Base-by-base conservation (phyloP, 2,888 invertebrate genomes). In the Parochlus steinenii region DNA sequence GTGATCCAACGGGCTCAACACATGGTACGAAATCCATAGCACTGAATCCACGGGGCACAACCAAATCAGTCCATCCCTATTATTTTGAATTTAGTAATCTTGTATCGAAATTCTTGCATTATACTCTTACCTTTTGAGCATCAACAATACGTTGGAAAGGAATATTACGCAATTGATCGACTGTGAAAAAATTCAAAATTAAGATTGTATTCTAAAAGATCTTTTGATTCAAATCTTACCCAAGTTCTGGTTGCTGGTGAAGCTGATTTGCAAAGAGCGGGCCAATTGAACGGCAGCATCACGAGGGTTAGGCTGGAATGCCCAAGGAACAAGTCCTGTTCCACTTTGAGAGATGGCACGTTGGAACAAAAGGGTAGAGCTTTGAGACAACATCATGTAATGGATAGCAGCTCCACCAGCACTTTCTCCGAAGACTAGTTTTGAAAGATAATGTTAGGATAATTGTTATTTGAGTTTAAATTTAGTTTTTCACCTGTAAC, bases 291-390 rank as follows among this genome's bases (percentile, higher is more conserved):
- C 60, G 1, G 75, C 65, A 45, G 72, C 74, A 45, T 70, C 64
- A 3, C 58, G 54, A 0, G 70, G 62, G 32, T 65, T 64, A 43
- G 66, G 62, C 7, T 65, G 55, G 41, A 68, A 57, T 0, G 71
- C 55, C 66, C 67, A 68, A 2, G 69, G 63, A 17, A 67, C 56
- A 27, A 77, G 58, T 0, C 71, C 65, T 1, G 68, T 61, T 0
- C 78, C 78, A 45, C 78, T 78, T 53, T 66, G 65, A 0, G 74
- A 72, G 37, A 77, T 68, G 5, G 72, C 77, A 18, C 66, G 57
- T 41, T 64, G 52, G 48, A 73, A 73, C 10, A 67, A 56, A 8
- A 67, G 71, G 68, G 48, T 10, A 45, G 42, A 20, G 10, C 11
- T 15, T 14, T 25, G 31, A 5, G 39, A 39, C 12, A 42, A 22